Base-by-base conservation (phyloP, 2,113 vertebrate species). In the Spizaetus ornatus region DNA sequence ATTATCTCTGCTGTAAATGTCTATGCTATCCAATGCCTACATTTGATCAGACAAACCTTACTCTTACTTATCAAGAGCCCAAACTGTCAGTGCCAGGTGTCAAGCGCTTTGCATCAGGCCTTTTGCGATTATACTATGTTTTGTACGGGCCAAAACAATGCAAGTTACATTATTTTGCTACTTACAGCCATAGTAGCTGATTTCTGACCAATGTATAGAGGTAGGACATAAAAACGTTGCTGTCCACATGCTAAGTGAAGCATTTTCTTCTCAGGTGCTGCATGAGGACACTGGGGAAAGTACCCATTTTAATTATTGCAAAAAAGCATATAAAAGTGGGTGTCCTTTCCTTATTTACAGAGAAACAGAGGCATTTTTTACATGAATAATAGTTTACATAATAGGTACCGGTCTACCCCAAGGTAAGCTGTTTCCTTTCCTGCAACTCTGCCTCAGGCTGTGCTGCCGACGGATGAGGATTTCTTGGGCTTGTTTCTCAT, bases 401-500 rank as follows among this genome's bases (percentile, higher is more conserved):
- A 67, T 40, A 93, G 11, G 81, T 98, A 98, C 98, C 97, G 10
- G 97, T 73, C 95, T 96, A 50, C 86, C 97, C 98, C 97, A 97
- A 3, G 98, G 98, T 66, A 98, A 89, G 87, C 98, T 98, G 87
- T 97, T 97, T 29, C 98, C 98, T 88, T 98, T 98, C 81, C 94
- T 96, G 53, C 69, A n/a, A 10, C 97, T 97, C 86, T 97, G 96
- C 67, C 96, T 95, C 56, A 98, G 90, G 70, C 98, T 98, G 48
- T 98, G 96, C 10, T 98, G 98, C 45, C 95, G 95, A 26, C 97
- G 97, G 77, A 98, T 97, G 56, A 98, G 97, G 69, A 98, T 98
- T 97, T 98, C 98, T 67, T 98, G 98, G 1, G 97, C 98, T 83
- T 98, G 97, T 71, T 97, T 97, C 87, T 98, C 97, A 3, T 84